Evolutionary conservation across 2,797 vertebrate species (phyloP).

Genomic region (Enteromius fasciolatus): DNA sequence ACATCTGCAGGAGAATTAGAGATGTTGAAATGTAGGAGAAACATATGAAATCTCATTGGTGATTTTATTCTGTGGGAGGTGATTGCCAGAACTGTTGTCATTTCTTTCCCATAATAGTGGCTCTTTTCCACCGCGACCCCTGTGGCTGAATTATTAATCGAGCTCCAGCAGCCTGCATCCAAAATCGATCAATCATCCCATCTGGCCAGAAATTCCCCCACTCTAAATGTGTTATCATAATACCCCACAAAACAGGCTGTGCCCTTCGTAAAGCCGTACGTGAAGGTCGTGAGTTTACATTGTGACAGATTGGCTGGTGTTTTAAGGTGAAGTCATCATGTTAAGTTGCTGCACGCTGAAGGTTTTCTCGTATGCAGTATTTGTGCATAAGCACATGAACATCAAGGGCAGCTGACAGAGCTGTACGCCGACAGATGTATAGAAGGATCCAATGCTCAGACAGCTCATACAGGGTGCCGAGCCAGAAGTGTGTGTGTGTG

Average conservation of each 20-base stretch:
- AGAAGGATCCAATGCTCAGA: constrained; percentile 17
- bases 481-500: constrained; percentile 5
- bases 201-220: constrained; percentile 30
- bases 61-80: not conserved
- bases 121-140: constrained; percentile 12
- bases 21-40: not conserved
- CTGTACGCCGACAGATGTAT: not conserved
- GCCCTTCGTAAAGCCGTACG: not conserved
- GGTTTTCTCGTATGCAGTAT: not conserved
- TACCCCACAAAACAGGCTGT: not conserved
- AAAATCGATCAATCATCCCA: constrained; percentile 38
- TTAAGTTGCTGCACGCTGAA: not conserved
- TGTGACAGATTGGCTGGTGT: not conserved
- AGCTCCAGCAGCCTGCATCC: constrained; percentile 18
- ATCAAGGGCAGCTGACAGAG: not conserved
- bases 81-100: not conserved
- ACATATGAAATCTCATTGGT: not conserved
- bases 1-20: not conserved
- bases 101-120: constrained; percentile 6
- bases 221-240: constrained; percentile 35
- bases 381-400: not conserved
- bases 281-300: constrained; percentile 21
- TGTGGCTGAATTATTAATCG: constrained; percentile 44
- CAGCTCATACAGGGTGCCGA: not conserved
- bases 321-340: constrained; percentile 12